Evolutionary conservation across 1,140 invertebrate species (phyloP), one percentile per base, ranked within the genome.

Genomic region (Neodiprion virginianus): DNA sequence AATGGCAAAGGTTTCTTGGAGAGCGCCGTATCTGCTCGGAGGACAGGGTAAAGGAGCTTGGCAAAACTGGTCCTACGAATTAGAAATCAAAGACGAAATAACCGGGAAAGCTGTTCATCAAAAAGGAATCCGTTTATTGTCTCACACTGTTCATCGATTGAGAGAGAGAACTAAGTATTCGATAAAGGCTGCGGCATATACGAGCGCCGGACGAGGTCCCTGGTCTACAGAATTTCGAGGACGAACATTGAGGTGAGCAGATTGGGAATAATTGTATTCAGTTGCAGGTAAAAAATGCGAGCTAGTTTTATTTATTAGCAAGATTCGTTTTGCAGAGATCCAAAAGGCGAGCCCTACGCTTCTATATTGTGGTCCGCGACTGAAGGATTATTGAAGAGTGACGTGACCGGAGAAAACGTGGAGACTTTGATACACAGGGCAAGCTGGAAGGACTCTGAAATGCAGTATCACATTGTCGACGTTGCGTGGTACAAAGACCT

Each of bases 1-100:
- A 76, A 89, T 90, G n/a, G 94, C 94, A 0, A 93, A 94, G 80
- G 91, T 96, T 11, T 91, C 91, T 0, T 97, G 96, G 96, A 89
- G 92, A 48, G 89, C 91, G 8, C 96, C 97, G 0, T 91, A 93
- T 81, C 84, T 93, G 1, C 84, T 96, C 12, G 93, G 93, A 10
- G 93, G 93, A 48, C 95, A 96, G 86, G 95, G 96, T 1, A 93
- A 91, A 68, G 93, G 93, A 0, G 94, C 96, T 0, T 97, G 95
- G 92, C 93, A 94, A 78, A 92, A 93, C 75, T 98, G 96, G 96
- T 92, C 90, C 0, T 98, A 96, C 84, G 93, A 95, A 82, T 88
- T 98, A 21, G 92, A 93, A 77, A 90, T 96, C 0, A 91, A 91
- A 75, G 91, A 94, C 76, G 89, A 90, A 74, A 82, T 89, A 2